These are phyloP conservation scores for Hydrozoanthus gracilis DNA, from an alignment of 92 coral and sea anemone genomes.

Conservation along the genomic window DNA sequence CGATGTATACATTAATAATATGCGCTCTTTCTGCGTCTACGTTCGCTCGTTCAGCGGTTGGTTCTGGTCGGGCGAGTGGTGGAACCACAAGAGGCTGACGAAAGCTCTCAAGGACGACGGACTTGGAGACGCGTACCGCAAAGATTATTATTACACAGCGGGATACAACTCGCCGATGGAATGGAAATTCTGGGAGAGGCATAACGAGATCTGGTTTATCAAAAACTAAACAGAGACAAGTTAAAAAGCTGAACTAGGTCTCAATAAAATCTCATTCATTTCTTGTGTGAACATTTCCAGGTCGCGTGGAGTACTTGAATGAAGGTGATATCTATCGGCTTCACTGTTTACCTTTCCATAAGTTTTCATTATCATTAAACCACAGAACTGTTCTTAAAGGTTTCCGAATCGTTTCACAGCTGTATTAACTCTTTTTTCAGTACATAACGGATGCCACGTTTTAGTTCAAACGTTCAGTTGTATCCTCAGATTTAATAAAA, in stretches of 20 bases:
- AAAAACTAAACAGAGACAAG: neutral
- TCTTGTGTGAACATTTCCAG: neutral
- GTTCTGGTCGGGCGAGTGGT: constrained; percentile 36
- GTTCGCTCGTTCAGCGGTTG: constrained; percentile 58
- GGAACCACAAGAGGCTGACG: constrained; percentile 38
- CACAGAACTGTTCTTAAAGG: neutral
- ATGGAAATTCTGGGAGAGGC: constrained; percentile 47
- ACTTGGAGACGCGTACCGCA: constrained; percentile 14
- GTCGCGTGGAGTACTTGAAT: too few relatives aligned
- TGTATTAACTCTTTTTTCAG: neutral
- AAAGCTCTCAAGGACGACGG: constrained; percentile 48
- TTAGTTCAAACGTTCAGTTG: too few relatives aligned
- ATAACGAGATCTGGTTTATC: constrained; percentile 63
- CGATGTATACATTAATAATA: constrained; percentile 16
- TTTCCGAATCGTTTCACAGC: neutral
- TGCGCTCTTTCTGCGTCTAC: constrained; percentile 27
- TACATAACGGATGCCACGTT: neutral
- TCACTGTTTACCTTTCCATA: too few relatives aligned
- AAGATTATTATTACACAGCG: constrained; percentile 53
- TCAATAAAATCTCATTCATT: neutral
- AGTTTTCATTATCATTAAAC: neutral
- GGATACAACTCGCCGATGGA: constrained; percentile 69
- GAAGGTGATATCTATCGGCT: too few relatives aligned
- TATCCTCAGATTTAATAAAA: too few relatives aligned
- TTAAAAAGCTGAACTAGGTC: too few relatives aligned